Evolutionary conservation across 2,113 vertebrate species (phyloP).

Genomic region (Papio anubis): DNA sequence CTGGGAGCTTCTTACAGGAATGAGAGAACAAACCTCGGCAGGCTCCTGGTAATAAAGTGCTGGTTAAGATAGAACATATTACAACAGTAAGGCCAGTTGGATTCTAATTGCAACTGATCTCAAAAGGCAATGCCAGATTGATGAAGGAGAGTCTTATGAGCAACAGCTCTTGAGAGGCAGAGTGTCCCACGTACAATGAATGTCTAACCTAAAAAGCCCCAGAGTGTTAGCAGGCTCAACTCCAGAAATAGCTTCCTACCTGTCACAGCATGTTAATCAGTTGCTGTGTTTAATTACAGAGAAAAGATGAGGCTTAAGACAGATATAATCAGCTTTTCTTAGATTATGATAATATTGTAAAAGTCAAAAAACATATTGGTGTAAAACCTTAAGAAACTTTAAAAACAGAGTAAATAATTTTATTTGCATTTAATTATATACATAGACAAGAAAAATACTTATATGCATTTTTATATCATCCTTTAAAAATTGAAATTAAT

Average conservation of each 20-base stretch:
- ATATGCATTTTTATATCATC: background rate
- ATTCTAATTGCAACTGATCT: background rate
- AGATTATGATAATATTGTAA: background rate
- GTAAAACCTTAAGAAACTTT: background rate
- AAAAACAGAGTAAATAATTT: background rate
- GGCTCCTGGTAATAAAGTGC: background rate
- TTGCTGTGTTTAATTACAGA: background rate
- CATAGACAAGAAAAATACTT: background rate
- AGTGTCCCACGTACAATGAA: background rate
- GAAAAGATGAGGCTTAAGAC: background rate
- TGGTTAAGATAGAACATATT: background rate
- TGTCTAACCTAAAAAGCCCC: background rate
- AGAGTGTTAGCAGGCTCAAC: background rate
- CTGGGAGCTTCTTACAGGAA: background rate
- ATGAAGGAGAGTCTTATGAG: background rate
- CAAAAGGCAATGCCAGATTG: background rate
- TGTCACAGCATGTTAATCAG: background rate
- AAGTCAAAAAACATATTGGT: background rate
- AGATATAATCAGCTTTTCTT: background rate
- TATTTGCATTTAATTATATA: background rate
- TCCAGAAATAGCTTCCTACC: too few relatives aligned
- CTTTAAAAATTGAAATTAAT: background rate
- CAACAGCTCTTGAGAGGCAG: background rate
- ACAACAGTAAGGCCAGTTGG: background rate
- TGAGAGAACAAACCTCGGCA: background rate